Base-by-base conservation (phyloP, 2,888 invertebrate species). In the Epirrhoe alternata region DNA sequence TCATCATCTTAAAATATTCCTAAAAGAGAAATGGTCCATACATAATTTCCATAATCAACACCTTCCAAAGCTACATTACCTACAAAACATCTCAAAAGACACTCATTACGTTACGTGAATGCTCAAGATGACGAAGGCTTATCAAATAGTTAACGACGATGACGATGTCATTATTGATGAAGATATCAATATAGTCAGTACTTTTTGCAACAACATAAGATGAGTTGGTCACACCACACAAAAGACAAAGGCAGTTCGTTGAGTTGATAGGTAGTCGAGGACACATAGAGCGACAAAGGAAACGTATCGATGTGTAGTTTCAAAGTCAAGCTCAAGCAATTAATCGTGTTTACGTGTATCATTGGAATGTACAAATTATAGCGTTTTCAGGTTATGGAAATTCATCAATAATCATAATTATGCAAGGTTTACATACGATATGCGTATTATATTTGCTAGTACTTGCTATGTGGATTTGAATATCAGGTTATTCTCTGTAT, bases 291-390 rank as follows among this genome's bases (percentile, higher is more conserved):
- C 16, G 58, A 64, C 64, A 65, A 66, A 49, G 56, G 47, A 57
- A 57, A 47, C 57, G 12, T 47, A 57, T 5, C 42, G 49, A 45
- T 54, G 30, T 55, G 33, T 35, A 14, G 50, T 52, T 33, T 54
- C 58, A 66, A 66, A 66, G 62, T 62, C 59, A 66, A 62, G 50
- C 24, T 62, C 50, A 59, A 51, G 42, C 50, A 54, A 59, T 62
- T 56, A 30, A 31, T 35, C 31, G 24, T 53, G 0, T 24, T 24
- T 16, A 54, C 50, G 54, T 59, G 31, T 54, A 49, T 31, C 50
- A 54, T 59, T 54, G 53, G 50, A 59, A 64, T 53, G 30, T 16
- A 17, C 45, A 45, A 58, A 52, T 53, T 52, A 52, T 6, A 33
- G 14, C 35, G 35, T 35, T 64, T 64, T 64, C 64, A 55, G 49